Evolutionary conservation across 2,113 vertebrate species (phyloP).

Genomic region (Lipophrys pholis): DNA sequence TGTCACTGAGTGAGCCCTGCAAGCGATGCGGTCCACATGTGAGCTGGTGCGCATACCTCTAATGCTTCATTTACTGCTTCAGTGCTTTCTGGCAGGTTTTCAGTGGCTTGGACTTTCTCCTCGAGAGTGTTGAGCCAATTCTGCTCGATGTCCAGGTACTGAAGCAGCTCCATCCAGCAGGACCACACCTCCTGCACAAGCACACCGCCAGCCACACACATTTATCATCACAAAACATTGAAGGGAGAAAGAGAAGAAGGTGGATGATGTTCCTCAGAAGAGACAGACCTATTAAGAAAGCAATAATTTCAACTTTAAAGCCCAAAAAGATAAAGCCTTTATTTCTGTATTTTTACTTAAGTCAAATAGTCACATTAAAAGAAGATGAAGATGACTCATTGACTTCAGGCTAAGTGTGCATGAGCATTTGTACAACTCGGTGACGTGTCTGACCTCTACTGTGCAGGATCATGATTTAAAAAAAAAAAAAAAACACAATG

Average conservation of each 20-base stretch:
- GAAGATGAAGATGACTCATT: slow-evolving; percentile 14
- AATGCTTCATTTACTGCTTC: slow-evolving; percentile 87
- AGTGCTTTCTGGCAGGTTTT: slow-evolving; percentile 85
- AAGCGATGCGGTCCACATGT: not conserved
- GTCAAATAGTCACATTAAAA: too few species aligned
- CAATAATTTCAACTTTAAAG: too few species aligned
- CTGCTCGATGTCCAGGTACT: slow-evolving; percentile 94
- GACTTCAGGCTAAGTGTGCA: slow-evolving; percentile 30
- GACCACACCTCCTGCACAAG: slow-evolving; percentile 94
- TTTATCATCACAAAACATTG: not conserved
- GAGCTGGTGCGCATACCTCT: slow-evolving; percentile 84
- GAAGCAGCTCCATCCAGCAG: slow-evolving; percentile 97
- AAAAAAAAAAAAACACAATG: slow-evolving; percentile 22
- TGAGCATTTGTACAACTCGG: slow-evolving; percentile 10
- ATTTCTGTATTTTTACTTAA: not conserved
- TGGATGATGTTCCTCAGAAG: not conserved
- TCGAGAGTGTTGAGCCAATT: slow-evolving; percentile 91
- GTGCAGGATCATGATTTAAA: slow-evolving; percentile 33
- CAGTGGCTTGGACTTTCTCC: slow-evolving; percentile 86
- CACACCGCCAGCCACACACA: slow-evolving; percentile 9
- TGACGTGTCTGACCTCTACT: slow-evolving; percentile 36
- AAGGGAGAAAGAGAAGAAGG: not conserved
- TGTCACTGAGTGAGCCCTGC: too few species aligned
- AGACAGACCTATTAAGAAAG: not conserved
- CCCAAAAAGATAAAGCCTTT: not conserved